Evolutionary conservation across 2,797 vertebrate genomes (phyloP), one percentile per base, ranked within the genome.

Genomic region (Prionace glauca): DNA sequence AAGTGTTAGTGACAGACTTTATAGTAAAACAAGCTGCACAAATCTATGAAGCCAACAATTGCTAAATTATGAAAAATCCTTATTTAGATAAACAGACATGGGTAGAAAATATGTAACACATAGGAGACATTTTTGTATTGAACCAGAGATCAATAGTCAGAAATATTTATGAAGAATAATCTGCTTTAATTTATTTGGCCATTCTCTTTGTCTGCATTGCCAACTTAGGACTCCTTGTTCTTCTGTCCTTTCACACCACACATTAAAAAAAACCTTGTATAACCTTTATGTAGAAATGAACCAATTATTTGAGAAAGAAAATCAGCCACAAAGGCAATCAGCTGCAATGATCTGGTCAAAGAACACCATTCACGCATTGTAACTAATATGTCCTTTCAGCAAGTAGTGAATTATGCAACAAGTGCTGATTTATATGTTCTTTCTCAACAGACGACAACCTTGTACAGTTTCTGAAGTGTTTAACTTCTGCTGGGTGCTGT

Each of bases 401-500:
- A 2, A 18, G 50, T 69, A 71, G 26, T 69, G 26, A 95, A 65
- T 95, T 88, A 71, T 41, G 24, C 69, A 87, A 84, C 56, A 92
- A 92, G 29, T 88, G 81, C 36, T 87, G 71, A 95, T 62, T 65
- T 91, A 18, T 50, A 88, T 95, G 62, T 88, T 90, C 88, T 96
- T 74, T 84, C 81, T 92, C 95, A 12, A 96, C 97, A 99, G 99
- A 95, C 98, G 98, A 5, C 99, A 99, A 14, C 99, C 99, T 0
- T 99, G 99, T 97, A 99, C 99, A 0, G 98, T 99, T 92, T 97
- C 97, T 0, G 99, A 99, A 96, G 98, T 99, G 96, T 99, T 99
- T 97, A 98, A 98, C 96, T 99, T 99, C 96, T 99, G 98, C 97
- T 99, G 99, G 99, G 98, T 99, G 95, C 97, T 99, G 96, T 99